Evolutionary conservation across 2,797 vertebrate species (phyloP).

Genomic region (Loriculus beryllinus): DNA sequence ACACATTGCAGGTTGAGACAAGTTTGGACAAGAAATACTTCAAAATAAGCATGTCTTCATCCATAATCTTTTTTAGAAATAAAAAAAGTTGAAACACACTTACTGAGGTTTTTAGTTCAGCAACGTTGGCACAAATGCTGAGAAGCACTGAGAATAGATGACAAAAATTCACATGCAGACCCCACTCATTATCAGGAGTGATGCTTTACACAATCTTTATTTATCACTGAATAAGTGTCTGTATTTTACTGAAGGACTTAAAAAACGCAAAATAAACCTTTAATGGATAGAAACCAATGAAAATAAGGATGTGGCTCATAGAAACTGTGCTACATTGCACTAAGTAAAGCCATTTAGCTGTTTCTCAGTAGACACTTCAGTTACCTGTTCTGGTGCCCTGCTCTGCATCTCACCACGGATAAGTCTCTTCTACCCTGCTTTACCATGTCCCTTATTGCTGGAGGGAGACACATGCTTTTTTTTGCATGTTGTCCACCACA

Average conservation of each 20-base stretch:
- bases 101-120: neutral
- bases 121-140: neutral
- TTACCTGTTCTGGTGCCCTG: neutral
- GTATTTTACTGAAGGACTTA: neutral
- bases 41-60: neutral
- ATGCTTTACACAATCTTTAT: neutral
- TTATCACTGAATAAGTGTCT: neutral
- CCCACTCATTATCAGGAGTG: neutral
- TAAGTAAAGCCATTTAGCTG: neutral
- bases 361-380: neutral
- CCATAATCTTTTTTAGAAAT: neutral
- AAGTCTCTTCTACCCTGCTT: neutral
- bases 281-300: neutral
- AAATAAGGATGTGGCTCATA: neutral
- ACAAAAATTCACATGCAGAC: neutral
- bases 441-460: neutral
- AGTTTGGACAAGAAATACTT: neutral
- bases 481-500: neutral
- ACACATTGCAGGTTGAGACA: neutral
- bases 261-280: neutral
- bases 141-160: neutral
- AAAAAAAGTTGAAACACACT: neutral
- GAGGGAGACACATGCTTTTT: neutral
- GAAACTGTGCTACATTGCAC: neutral
- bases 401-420: neutral